Evolutionary conservation across 2,113 vertebrate species (phyloP).

Genomic region (Platanista minor): DNA sequence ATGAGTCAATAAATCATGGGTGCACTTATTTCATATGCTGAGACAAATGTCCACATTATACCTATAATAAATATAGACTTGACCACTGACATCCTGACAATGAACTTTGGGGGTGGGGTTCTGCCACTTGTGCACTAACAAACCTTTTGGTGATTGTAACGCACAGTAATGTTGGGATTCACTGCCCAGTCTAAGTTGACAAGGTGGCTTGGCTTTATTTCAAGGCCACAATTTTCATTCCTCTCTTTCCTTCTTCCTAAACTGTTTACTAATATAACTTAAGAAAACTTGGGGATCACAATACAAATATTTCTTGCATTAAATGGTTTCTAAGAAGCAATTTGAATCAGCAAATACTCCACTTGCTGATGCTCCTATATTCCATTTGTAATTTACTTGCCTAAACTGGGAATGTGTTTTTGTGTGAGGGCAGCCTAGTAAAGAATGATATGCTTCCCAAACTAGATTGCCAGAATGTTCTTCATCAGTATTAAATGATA

Average conservation of each 20-base stretch:
- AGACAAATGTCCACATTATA: background rate
- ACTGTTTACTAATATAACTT: background rate
- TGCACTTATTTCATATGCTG: background rate
- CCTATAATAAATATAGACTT: background rate
- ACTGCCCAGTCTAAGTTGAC: background rate
- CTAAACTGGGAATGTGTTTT: background rate
- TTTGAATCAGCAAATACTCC: background rate
- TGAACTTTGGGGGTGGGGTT: background rate
- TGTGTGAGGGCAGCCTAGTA: background rate
- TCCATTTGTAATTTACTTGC: background rate
- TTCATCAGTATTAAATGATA: background rate
- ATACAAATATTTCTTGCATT: background rate
- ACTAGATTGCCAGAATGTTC: background rate
- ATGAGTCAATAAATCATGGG: fast-evolving
- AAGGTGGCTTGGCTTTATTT: background rate
- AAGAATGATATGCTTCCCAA: background rate
- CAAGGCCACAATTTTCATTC: background rate
- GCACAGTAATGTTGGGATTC: fast-evolving
- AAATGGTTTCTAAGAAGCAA: background rate
- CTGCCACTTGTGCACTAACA: fast-evolving
- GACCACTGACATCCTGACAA: background rate
- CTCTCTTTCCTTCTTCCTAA: background rate
- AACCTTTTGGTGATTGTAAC: background rate
- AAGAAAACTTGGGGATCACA: background rate
- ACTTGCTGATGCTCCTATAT: background rate